Percentiles rank a stretch among this genome's conserved stretches.
These are phyloP conservation scores for Telenomus remus DNA, from an alignment of 1,140 invertebrate genomes.

Conservation along the genomic window DNA sequence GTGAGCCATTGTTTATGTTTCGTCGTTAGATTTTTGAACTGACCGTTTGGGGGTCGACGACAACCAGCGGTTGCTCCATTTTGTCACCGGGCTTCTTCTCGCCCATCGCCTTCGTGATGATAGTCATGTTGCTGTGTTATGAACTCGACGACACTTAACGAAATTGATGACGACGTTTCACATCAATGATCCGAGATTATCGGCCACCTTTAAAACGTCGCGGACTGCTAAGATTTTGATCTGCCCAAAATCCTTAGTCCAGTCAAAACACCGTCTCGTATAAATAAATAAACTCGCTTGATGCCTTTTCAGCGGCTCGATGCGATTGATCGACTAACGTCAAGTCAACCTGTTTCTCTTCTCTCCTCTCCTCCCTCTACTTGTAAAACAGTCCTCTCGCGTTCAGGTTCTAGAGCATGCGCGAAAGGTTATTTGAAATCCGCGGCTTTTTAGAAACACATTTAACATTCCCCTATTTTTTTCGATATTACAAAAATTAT, in stretches of 20 bases:
- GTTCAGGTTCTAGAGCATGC: neutral
- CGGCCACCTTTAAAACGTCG: neutral
- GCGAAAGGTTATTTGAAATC: neutral
- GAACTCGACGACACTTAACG: neutral
- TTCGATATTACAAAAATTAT: too few species aligned
- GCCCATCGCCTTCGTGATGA: conserved; percentile 80
- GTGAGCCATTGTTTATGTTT: neutral
- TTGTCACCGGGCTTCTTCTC: conserved; percentile 80
- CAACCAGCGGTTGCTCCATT: conserved; percentile 79
- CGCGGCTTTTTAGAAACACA: too few species aligned
- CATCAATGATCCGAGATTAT: conserved; percentile 17
- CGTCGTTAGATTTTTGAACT: conserved; percentile 27
- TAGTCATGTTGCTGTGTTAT: conserved; percentile 76
- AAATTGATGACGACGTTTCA: conserved; percentile 17
- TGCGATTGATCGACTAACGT: conserved; percentile 49
- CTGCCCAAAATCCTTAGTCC: neutral
- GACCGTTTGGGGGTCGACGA: conserved; percentile 67
- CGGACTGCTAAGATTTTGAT: neutral
- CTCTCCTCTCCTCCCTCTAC: neutral
- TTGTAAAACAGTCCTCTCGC: neutral
- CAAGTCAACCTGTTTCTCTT: conserved; percentile 5
- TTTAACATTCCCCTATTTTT: too few species aligned
- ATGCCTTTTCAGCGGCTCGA: conserved; percentile 16
- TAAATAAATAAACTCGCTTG: conserved; percentile 27
- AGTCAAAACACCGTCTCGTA: neutral